Percentiles rank a stretch among this genome's conserved stretches.
phyloP scores from a whole-genome alignment of 2,888 invertebrate species.

The Mantis religiosa region DNA sequence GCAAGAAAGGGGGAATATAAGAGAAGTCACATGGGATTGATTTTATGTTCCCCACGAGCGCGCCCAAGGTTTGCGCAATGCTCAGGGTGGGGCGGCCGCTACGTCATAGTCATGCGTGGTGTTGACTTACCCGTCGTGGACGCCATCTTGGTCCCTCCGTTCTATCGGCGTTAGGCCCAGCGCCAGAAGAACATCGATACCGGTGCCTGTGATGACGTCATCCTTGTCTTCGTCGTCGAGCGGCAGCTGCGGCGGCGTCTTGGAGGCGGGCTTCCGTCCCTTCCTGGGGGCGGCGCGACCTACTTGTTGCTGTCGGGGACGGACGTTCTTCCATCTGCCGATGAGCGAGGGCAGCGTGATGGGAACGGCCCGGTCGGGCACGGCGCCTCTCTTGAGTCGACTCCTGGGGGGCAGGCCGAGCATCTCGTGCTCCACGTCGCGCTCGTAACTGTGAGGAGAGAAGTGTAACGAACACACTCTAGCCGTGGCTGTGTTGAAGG shows the following conservation, averaged over 20 bases:
- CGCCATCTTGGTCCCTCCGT: slow-evolving; percentile 32
- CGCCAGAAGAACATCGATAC: slow-evolving; percentile 52
- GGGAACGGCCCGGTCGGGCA: slow-evolving; percentile 47
- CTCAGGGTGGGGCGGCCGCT: neutral
- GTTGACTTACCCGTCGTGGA: slow-evolving; percentile 3
- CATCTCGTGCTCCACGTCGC: slow-evolving; percentile 53
- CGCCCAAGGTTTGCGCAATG: neutral
- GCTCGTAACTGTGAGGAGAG: slow-evolving; percentile 50
- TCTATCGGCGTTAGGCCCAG: slow-evolving; percentile 52
- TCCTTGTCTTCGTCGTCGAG: slow-evolving; percentile 2
- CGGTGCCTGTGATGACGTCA: slow-evolving; percentile 31
- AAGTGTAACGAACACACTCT: slow-evolving; percentile 54
- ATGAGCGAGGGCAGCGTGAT: slow-evolving; percentile 38
- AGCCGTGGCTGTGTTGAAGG: slow-evolving; percentile 53
- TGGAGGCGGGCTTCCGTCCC: neutral
- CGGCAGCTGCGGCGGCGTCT: neutral
- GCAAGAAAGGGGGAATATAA: neutral
- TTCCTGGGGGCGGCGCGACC: neutral
- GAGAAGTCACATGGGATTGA: neutral
- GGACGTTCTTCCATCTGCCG: slow-evolving; percentile 17
- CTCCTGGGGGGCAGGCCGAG: slow-evolving; percentile 52
- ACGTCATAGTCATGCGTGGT: neutral
- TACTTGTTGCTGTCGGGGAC: slow-evolving; percentile 23
- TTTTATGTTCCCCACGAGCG: neutral
- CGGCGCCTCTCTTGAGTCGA: slow-evolving; percentile 50